Conservation (phyloP, 2,113 vertebrate species). For the Pollimyrus isidori region DNA sequence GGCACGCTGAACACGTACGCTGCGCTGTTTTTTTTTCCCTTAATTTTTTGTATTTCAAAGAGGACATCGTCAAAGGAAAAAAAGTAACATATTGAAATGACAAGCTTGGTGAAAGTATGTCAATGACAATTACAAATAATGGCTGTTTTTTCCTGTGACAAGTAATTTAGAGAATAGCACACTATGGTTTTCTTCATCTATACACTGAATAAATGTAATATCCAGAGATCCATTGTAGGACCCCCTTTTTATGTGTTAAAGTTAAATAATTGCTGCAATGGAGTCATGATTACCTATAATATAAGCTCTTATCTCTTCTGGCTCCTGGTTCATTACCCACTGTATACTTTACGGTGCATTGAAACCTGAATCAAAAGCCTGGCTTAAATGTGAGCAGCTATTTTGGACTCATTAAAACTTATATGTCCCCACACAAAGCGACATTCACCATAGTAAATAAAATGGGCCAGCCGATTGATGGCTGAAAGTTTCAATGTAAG, state of each 20-base stretch:
- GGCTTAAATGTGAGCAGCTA: slow-evolving; percentile 67
- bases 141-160: slow-evolving; percentile 30
- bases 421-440: slow-evolving; percentile 57
- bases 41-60: slow-evolving; percentile 22
- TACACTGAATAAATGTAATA: slow-evolving; percentile 32
- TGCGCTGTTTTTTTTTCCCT: background rate
- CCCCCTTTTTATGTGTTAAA: slow-evolving; percentile 50
- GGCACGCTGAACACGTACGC: background rate
- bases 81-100: background rate
- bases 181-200: slow-evolving; percentile 6
- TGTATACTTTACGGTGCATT: slow-evolving; percentile 66
- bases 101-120: slow-evolving; percentile 16
- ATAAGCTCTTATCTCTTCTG: slow-evolving; percentile 59
- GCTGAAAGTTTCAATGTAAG: background rate
- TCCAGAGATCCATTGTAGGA: slow-evolving; percentile 43
- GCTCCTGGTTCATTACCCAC: slow-evolving; percentile 62
- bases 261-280: slow-evolving; percentile 49
- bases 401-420: slow-evolving; percentile 68
- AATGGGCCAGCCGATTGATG: background rate
- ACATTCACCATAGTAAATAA: slow-evolving; percentile 54
- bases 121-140: slow-evolving; percentile 36
- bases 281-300: slow-evolving; percentile 68
- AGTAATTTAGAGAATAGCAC: slow-evolving; percentile 22
- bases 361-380: slow-evolving; percentile 62
- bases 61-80: slow-evolving; percentile 9